Percentiles rank a stretch among this genome's conserved stretches.
Evolutionary conservation across 2,888 invertebrate species (phyloP).

Genomic region (Eupithecia abbreviata): DNA sequence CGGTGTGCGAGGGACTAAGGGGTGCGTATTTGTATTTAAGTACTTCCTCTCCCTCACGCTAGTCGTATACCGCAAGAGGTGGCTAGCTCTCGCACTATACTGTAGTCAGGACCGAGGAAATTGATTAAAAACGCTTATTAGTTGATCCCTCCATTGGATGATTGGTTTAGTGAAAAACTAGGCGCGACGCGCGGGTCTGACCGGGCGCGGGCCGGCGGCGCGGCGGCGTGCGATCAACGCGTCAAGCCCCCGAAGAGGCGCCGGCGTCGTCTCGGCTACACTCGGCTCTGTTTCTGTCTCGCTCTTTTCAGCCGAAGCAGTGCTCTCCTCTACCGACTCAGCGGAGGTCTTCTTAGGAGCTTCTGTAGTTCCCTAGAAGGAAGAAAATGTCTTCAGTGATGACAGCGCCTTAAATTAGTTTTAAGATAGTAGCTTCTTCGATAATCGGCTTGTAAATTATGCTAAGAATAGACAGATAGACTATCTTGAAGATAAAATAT

Average conservation of each 20-base stretch:
- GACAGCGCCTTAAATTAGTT: not conserved
- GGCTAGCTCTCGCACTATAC: not conserved
- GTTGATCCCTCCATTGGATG: not conserved
- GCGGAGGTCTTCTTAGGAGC: constrained; percentile 67
- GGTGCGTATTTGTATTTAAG: not conserved
- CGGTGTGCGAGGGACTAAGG: not conserved
- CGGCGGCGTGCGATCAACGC: constrained; percentile 89
- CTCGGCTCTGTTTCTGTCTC: constrained; percentile 73
- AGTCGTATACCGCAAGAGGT: not conserved
- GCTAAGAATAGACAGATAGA: not conserved
- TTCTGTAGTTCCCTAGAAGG: constrained; percentile 70
- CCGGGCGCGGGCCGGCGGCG: constrained; percentile 77
- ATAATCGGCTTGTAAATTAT: not conserved
- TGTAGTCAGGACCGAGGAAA: not conserved
- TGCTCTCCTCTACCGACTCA: constrained; percentile 73
- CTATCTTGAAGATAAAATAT: not conserved
- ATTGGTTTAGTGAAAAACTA: constrained; percentile 27
- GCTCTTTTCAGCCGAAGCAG: constrained; percentile 64
- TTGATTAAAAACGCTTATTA: not conserved
- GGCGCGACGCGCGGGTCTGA: constrained; percentile 65
- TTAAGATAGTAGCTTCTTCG: not conserved
- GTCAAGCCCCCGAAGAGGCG: constrained; percentile 85
- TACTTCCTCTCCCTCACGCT: too few species aligned
- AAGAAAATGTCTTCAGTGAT: not conserved
- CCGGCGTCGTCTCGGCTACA: constrained; percentile 76